phyloP scores from a whole-genome alignment of 2,888 invertebrate species.

The Lochmaea crataegi region DNA sequence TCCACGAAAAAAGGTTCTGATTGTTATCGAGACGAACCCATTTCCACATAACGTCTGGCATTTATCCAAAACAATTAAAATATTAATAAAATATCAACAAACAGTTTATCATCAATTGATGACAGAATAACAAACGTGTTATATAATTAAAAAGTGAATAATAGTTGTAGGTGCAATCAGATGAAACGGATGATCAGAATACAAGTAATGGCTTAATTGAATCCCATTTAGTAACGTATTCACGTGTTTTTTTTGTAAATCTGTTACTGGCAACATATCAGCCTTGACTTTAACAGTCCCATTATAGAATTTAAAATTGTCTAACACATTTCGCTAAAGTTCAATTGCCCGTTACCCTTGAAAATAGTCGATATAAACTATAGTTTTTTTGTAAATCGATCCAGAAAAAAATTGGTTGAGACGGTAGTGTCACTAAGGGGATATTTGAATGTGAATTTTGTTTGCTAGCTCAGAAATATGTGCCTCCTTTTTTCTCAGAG shows the following conservation, averaged over 20 bases:
- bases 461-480: too few relatives aligned
- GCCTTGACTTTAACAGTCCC: conserved; percentile 7
- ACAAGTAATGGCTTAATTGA: conserved; percentile 3
- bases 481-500: too few relatives aligned
- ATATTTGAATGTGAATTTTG: too few relatives aligned
- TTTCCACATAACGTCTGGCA: too few relatives aligned
- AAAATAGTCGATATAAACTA: background rate
- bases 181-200: background rate
- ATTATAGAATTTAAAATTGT: background rate
- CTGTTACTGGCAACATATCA: background rate
- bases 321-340: background rate
- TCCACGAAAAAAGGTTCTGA: too few relatives aligned
- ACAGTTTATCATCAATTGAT: background rate
- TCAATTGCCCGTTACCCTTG: background rate
- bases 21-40: too few relatives aligned
- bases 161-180: background rate
- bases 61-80: too few relatives aligned
- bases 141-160: background rate
- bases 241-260: background rate
- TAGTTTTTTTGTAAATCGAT: background rate
- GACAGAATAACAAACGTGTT: background rate
- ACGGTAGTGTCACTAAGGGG: background rate
- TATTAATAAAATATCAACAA: background rate
- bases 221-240: background rate
- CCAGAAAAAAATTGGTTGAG: background rate